These are phyloP conservation scores for Pristionchus fissidentatus DNA, from an alignment of 2,888 invertebrate species.

Conservation along the genomic window DNA sequence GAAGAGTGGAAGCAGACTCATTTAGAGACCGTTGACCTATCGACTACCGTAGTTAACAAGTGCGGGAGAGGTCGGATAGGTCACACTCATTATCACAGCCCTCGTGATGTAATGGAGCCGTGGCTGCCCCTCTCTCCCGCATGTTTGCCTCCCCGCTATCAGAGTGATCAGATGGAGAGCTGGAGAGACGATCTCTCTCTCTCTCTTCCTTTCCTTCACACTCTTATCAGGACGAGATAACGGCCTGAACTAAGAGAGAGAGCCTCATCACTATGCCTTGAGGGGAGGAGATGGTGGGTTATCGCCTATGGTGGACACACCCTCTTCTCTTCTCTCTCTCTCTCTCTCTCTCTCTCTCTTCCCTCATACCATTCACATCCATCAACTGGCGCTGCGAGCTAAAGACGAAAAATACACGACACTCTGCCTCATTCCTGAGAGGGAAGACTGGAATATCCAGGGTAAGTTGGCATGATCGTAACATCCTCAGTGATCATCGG, in stretches of 20 bases:
- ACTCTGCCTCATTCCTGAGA: no score
- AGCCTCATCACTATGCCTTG: neutral
- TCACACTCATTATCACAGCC: neutral
- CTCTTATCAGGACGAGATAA: neutral
- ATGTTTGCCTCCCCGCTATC: no score
- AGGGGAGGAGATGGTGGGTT: no score
- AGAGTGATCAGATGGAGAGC: no score
- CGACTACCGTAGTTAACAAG: neutral
- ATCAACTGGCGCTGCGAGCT: no score
- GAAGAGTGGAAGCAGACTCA: neutral
- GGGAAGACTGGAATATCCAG: no score
- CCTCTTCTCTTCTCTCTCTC: neutral
- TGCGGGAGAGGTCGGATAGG: neutral
- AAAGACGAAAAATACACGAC: no score
- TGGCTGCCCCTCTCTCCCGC: neutral
- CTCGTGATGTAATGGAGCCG: constrained; percentile 1
- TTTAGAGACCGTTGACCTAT: neutral
- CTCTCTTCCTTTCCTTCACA: neutral
- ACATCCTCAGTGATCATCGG: no score
- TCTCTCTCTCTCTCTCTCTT: neutral
- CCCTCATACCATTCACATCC: neutral
- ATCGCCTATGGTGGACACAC: neutral
- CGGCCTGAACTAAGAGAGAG: neutral
- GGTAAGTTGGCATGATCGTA: no score
- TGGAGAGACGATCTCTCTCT: constrained; percentile 10